Evolutionary conservation across 2,888 invertebrate genomes (phyloP).

Genomic region (Limnephilus auricula): DNA sequence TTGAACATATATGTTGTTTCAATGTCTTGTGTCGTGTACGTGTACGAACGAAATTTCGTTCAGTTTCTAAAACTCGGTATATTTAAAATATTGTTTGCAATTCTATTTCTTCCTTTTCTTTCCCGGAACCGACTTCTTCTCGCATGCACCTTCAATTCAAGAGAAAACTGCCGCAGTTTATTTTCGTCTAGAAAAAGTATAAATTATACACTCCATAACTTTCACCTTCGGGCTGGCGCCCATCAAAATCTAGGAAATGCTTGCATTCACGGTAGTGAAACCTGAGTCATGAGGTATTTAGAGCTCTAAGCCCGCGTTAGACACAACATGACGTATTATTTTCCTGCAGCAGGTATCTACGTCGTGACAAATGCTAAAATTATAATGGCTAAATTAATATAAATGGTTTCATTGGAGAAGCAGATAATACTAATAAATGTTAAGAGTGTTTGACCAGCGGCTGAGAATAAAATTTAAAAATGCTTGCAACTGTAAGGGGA

Average conservation of each 20-base stretch:
- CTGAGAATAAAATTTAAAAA: too few species aligned
- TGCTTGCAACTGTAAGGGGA: too few species aligned
- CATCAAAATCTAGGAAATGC: background rate
- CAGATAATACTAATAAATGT: too few species aligned
- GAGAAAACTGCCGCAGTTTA: background rate
- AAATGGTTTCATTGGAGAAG: too few species aligned
- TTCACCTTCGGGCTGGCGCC: conserved; percentile 2
- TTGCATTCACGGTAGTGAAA: background rate
- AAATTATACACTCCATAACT: background rate
- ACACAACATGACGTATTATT: background rate
- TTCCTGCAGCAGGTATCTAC: background rate
- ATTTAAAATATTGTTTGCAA: background rate
- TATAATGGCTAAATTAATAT: too few species aligned
- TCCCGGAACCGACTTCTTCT: background rate
- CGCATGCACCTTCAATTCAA: background rate
- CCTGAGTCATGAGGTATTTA: background rate
- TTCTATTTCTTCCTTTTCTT: background rate
- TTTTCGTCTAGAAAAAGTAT: background rate
- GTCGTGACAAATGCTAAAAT: too few species aligned
- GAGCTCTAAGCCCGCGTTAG: background rate
- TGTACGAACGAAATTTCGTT: too few species aligned
- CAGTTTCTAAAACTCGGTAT: too few species aligned
- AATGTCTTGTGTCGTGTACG: too few species aligned
- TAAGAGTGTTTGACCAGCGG: too few species aligned
- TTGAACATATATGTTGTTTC: too few species aligned